A percentile compares a stretch with the other conserved stretches of the same genome.
Evolutionary conservation across 2,797 vertebrate genomes (phyloP).

Genomic region (Sebastes minor): DNA sequence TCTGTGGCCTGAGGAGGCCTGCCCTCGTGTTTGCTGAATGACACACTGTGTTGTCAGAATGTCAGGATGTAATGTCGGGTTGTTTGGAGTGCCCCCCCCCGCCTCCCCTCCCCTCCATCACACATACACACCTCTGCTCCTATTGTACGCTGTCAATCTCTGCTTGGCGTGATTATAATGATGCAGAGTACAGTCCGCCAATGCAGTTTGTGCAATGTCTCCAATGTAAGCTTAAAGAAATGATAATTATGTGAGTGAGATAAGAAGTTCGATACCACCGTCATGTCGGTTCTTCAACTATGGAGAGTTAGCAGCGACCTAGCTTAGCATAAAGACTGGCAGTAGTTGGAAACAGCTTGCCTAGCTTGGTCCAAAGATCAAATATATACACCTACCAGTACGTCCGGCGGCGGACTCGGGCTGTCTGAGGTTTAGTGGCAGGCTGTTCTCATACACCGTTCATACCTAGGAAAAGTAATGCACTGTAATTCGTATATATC

Average conservation of each 20-base stretch:
- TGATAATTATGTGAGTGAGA: neutral
- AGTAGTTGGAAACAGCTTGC: neutral
- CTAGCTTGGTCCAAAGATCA: neutral
- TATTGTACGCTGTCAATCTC: neutral
- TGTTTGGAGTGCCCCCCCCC: constrained; percentile 23
- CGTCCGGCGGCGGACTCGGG: fast-evolving
- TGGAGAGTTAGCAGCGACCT: neutral
- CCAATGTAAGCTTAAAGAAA: neutral
- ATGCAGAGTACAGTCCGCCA: too few species aligned
- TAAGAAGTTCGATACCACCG: too few species aligned
- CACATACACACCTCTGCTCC: neutral
- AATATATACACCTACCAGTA: neutral
- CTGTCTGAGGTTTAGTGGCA: too few species aligned
- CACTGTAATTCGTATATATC: too few species aligned
- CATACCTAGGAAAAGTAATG: too few species aligned
- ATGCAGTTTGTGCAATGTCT: neutral
- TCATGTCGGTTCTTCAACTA: neutral
- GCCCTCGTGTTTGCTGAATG: constrained; percentile 63
- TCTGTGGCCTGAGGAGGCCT: constrained; percentile 51
- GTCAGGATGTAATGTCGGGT: constrained; percentile 49
- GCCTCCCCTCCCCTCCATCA: neutral
- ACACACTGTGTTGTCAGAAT: constrained; percentile 61
- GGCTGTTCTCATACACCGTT: too few species aligned
- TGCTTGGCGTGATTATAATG: neutral
- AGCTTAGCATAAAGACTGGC: neutral